These are phyloP conservation scores for Diplosoma virens DNA, from an alignment of 23 tunicate species.

Conservation along the genomic window DNA sequence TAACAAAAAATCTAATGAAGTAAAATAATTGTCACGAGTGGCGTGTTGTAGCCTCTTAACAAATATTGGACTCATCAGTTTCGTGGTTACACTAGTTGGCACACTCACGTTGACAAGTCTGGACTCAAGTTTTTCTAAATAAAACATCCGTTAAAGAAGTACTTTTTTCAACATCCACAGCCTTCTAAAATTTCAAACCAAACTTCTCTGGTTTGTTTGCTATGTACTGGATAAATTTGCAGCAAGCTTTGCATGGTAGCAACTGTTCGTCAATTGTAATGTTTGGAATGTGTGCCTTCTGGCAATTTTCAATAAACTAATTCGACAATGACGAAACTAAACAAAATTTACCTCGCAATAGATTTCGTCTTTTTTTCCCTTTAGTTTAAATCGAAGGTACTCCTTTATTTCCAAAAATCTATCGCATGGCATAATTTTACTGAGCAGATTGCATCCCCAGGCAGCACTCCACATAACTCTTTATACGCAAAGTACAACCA, in stretches of 20 bases:
- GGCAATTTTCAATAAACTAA: neutral
- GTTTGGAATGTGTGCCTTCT: too few species aligned
- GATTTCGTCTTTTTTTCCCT: neutral
- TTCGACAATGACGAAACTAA: neutral
- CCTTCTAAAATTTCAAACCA: neutral
- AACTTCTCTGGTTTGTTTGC: neutral
- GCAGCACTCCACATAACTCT: neutral
- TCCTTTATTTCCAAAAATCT: neutral
- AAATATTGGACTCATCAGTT: neutral
- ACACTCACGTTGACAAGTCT: neutral
- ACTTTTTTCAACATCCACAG: neutral
- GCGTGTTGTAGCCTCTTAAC: neutral
- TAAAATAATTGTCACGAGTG: neutral
- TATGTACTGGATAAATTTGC: neutral
- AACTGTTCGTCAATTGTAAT: neutral
- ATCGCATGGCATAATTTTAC: neutral
- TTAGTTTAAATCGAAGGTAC: neutral
- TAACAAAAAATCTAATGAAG: neutral
- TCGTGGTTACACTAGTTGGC: neutral
- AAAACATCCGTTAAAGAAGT: neutral
- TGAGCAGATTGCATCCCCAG: neutral
- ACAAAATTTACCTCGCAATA: neutral
- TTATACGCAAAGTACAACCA: neutral
- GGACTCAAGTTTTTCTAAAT: too few species aligned
- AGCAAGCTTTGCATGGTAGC: neutral